Percentiles rank a stretch among this genome's conserved stretches.
These are phyloP conservation scores for Melanotaenia trifasciata DNA, from an alignment of 2,797 vertebrate species.

Conservation along the genomic window DNA sequence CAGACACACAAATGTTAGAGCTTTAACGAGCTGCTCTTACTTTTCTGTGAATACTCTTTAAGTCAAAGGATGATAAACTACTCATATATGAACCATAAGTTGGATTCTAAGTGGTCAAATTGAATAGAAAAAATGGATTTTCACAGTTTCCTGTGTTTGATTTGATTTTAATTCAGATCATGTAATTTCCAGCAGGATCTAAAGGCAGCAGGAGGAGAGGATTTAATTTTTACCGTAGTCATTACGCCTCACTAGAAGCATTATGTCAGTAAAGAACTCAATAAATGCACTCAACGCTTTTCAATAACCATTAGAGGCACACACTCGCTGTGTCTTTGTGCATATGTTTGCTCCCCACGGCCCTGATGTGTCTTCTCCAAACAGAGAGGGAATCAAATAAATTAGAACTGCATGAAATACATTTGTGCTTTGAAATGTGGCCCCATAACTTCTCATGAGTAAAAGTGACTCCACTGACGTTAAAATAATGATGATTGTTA, in stretches of 20 bases:
- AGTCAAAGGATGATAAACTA: neutral
- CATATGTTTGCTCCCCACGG: constrained; percentile 31
- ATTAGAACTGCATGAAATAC: neutral
- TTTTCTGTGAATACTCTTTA: neutral
- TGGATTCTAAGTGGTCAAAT: neutral
- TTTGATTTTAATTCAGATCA: constrained; percentile 15
- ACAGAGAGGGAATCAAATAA: neutral
- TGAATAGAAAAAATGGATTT: neutral
- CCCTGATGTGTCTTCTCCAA: constrained; percentile 23
- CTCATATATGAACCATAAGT: neutral
- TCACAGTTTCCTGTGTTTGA: neutral
- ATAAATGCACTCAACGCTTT: constrained; percentile 36
- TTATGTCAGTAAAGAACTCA: constrained; percentile 29
- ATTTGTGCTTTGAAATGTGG: neutral
- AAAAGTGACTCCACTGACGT: neutral
- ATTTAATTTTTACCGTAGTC: constrained; percentile 50
- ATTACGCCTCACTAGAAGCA: constrained; percentile 33
- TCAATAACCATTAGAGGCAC: constrained; percentile 34
- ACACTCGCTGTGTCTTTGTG: neutral
- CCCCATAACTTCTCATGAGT: neutral
- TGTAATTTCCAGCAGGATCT: constrained; percentile 27
- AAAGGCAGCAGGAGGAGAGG: constrained; percentile 51
- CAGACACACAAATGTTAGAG: neutral
- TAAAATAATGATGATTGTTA: neutral
- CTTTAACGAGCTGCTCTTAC: neutral